These are phyloP conservation scores for Catagonus wagneri DNA, from an alignment of 2,113 vertebrate genomes.

Conservation along the genomic window DNA sequence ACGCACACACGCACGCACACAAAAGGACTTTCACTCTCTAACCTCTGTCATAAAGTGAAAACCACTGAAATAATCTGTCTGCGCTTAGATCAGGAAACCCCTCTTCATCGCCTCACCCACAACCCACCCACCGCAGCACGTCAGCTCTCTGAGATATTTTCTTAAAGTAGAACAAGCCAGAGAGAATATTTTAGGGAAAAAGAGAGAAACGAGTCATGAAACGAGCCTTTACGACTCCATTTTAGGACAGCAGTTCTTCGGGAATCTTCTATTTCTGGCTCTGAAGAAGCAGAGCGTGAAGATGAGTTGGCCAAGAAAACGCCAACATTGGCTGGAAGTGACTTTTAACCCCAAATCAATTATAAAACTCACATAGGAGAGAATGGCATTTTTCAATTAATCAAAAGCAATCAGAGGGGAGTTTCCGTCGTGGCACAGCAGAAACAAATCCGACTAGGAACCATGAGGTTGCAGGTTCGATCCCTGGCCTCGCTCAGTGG, in stretches of 20 bases:
- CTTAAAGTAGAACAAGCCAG: slow-evolving; percentile 58
- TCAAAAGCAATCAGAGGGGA: slow-evolving; percentile 39
- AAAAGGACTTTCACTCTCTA: slow-evolving; percentile 1
- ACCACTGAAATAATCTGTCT: slow-evolving; percentile 51
- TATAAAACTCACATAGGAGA: neutral
- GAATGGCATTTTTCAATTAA: slow-evolving; percentile 25
- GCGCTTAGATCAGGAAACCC: slow-evolving; percentile 52
- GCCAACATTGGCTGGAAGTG: neutral
- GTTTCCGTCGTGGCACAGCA: too few species aligned
- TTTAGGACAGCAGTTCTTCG: slow-evolving; percentile 27
- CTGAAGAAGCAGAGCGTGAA: slow-evolving; percentile 33
- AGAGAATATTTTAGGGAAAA: neutral
- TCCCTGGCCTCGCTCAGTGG: too few species aligned
- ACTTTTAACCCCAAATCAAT: slow-evolving; percentile 46
- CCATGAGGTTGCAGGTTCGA: too few species aligned
- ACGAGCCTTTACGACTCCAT: slow-evolving; percentile 52
- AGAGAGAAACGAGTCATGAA: slow-evolving; percentile 60
- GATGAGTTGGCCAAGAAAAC: neutral
- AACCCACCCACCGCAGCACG: slow-evolving; percentile 50
- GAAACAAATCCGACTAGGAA: too few species aligned
- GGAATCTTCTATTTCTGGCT: slow-evolving; percentile 54
- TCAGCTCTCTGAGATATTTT: slow-evolving; percentile 64
- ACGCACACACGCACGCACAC: too few species aligned
- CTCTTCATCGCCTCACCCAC: slow-evolving; percentile 62
- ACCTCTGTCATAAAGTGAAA: slow-evolving; percentile 48